Evolutionary conservation across 2,888 invertebrate genomes (phyloP).

Genomic region (Scaptomyza cyrtandrae): DNA sequence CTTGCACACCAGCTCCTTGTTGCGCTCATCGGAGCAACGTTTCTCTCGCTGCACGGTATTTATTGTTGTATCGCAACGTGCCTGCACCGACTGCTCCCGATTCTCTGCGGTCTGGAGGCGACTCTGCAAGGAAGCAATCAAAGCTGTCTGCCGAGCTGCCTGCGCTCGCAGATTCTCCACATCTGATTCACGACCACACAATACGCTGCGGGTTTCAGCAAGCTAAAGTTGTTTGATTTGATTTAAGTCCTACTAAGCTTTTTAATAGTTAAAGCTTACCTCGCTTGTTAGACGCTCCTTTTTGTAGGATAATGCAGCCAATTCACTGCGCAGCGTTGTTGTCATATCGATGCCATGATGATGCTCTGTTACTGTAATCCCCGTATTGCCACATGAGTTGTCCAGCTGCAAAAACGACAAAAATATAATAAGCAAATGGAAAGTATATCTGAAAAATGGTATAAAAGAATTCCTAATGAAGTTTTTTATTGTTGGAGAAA

Average conservation of each 20-base stretch:
- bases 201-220: slow-evolving; percentile 89
- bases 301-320: slow-evolving; percentile 93
- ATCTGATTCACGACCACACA: slow-evolving; percentile 90
- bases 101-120: slow-evolving; percentile 92
- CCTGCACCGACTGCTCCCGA: slow-evolving; percentile 89
- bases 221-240: slow-evolving; percentile 85
- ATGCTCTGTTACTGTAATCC: slow-evolving; percentile 73
- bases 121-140: slow-evolving; percentile 91
- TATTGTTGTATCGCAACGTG: slow-evolving; percentile 88
- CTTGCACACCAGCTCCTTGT: slow-evolving; percentile 91
- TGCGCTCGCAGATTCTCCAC: slow-evolving; percentile 93
- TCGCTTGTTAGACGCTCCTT: slow-evolving; percentile 91
- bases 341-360: slow-evolving; percentile 87
- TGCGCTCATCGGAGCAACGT: slow-evolving; percentile 90
- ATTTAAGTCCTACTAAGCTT: too few species aligned
- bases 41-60: slow-evolving; percentile 91
- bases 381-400: slow-evolving; percentile 63
- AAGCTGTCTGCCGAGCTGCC: slow-evolving; percentile 92
- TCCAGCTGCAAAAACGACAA: slow-evolving; percentile 60
- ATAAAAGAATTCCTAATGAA: too few species aligned
- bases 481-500: too few species aligned
- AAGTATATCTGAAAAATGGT: too few species aligned
- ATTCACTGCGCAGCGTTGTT: slow-evolving; percentile 91
- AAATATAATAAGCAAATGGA: neutral
- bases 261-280: slow-evolving; percentile 85